These are phyloP conservation scores for Galago senegalensis DNA, from an alignment of 2,797 vertebrate genomes.

Conservation along the genomic window DNA sequence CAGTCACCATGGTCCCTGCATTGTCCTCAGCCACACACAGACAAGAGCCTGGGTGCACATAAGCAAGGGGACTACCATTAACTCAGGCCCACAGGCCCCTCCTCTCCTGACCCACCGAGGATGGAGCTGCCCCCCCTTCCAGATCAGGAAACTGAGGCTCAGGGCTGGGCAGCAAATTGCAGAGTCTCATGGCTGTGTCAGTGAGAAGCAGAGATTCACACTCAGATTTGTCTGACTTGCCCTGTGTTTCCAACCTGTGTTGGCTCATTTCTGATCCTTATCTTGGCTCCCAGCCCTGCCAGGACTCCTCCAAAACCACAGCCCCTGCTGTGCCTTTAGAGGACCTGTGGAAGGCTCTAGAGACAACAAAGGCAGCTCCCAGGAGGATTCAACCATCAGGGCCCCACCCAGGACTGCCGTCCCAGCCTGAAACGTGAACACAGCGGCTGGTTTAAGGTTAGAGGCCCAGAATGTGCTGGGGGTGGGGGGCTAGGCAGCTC, in stretches of 20 bases:
- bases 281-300: not conserved
- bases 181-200: not conserved
- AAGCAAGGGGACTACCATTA: not conserved
- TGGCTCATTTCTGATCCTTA: not conserved
- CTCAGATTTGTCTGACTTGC: not conserved
- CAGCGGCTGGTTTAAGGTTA: not conserved
- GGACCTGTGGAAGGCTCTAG: not conserved
- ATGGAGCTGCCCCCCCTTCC: not conserved
- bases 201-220: not conserved
- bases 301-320: not conserved
- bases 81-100: not conserved
- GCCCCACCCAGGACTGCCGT: not conserved
- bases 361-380: not conserved
- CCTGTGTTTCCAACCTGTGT: not conserved
- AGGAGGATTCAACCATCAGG: not conserved
- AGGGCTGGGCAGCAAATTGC: not conserved
- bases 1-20: accelerated
- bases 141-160: not conserved
- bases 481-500: not conserved
- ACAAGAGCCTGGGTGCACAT: not conserved
- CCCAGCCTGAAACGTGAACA: not conserved
- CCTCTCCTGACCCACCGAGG: too few relatives aligned
- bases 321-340: not conserved
- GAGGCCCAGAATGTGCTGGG: not conserved
- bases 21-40: not conserved